A percentile compares a stretch with the other conserved stretches of the same genome.
phyloP scores from a whole-genome alignment of 2,113 vertebrate species.

The Syngnathus floridae region DNA sequence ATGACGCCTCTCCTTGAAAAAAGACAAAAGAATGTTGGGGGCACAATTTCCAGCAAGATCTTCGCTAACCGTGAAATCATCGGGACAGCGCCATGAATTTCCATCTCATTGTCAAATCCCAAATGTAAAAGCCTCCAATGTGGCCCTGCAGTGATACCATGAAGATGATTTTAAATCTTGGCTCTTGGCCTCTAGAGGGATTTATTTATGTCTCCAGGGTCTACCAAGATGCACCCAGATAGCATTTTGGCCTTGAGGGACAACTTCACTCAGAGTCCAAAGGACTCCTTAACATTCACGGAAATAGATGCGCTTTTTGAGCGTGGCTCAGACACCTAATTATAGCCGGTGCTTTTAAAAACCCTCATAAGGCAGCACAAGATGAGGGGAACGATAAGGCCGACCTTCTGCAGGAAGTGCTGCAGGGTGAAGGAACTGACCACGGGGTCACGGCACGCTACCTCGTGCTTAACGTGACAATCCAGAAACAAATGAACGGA shows the following conservation, averaged over 20 bases:
- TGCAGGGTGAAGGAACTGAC: constrained; percentile 17
- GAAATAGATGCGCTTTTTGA: constrained; percentile 22
- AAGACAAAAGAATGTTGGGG: background rate
- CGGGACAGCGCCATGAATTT: constrained; percentile 45
- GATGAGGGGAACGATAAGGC: constrained; percentile 21
- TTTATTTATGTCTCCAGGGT: constrained; percentile 50
- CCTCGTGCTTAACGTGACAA: constrained; percentile 25
- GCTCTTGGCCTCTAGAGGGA: constrained; percentile 35
- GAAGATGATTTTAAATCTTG: constrained; percentile 35
- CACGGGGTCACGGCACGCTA: constrained; percentile 19
- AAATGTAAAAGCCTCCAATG: constrained; percentile 49
- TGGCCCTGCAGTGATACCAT: constrained; percentile 50
- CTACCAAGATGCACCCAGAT: constrained; percentile 29
- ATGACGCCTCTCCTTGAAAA: no score
- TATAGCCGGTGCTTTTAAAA: constrained; percentile 22
- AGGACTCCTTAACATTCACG: constrained; percentile 11
- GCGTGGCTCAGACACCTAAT: constrained; percentile 35
- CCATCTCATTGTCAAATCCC: constrained; percentile 49
- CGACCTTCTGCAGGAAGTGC: constrained; percentile 16
- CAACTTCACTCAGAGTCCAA: constrained; percentile 15
- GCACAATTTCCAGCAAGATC: constrained; percentile 22
- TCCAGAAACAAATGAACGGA: constrained; percentile 15
- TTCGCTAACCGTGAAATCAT: constrained; percentile 59
- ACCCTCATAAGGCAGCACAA: constrained; percentile 10
- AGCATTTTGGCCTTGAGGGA: constrained; percentile 32